Base-by-base conservation (phyloP, 2,888 invertebrate species). In the Neelides folsomi region DNA sequence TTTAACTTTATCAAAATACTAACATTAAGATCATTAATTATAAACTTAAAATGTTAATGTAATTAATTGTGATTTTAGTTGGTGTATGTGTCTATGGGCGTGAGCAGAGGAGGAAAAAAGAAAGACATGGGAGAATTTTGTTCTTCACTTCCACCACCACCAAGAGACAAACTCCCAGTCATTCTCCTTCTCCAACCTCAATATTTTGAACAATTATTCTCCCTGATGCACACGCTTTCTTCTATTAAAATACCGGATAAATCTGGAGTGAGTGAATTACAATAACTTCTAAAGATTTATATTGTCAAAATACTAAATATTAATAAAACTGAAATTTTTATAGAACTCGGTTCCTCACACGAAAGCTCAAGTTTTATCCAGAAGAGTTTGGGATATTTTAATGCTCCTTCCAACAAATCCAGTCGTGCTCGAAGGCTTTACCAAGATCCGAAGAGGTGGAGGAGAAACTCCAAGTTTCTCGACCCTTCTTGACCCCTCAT, bases 361-460 rank as follows among this genome's bases (percentile, higher is more conserved):
- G 1, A 88, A 86, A 72, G 89, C 90, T 0, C 88, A 90, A 69
- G 79, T 89, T 0, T 71, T 93, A 46, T 93, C 93, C 0, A 77
- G 93, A 34, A 79, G 90, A 41, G 92, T 94, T 0, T 94, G 93
- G 94, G 93, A 93, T 67, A 87, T 93, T 48, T 74, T 94, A 19
- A 90, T 89, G 68, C 78, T 93, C 57, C 75, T 94, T 48, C 93
- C 94, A 1, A 86, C 93, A 1, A 90, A 86, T 72, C 88, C 90
- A 0, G 82, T 82, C 3, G 76, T 92, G 40, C 71, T 90, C 40
- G 81, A 85, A 67, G 86, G 85, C 3, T 90, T 93, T 68, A 84
- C 85, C 68, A 82, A 82, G 65, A 75, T 87, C 2, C 56, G 47
- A 20, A 48, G 54, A 7, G 59, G 56, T 39, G 53, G 60, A 5